A percentile compares a stretch with the other conserved stretches of the same genome.
Evolutionary conservation across 2,113 vertebrate species (phyloP).

Genomic region (Scomber scombrus): DNA sequence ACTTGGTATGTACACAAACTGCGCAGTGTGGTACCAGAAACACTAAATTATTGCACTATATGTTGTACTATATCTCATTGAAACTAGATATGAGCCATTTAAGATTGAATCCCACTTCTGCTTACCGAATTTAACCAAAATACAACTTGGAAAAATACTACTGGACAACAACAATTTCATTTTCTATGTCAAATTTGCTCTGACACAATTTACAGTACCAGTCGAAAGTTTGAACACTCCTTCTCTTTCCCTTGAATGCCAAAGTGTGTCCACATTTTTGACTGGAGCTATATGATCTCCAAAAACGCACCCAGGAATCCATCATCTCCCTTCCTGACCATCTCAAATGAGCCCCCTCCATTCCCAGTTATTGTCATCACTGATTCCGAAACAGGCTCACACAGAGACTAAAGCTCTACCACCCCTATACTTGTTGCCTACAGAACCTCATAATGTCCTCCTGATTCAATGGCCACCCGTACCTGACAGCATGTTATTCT

Average conservation of each 20-base stretch:
- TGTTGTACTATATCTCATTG: conserved; percentile 15
- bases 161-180: background rate
- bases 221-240: too few species aligned
- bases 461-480: conserved; percentile 42
- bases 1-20: conserved; percentile 63
- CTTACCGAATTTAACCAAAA: conserved; percentile 9
- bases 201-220: background rate
- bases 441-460: conserved; percentile 60
- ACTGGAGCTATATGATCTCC: background rate
- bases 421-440: conserved; percentile 50
- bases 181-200: conserved; percentile 4
- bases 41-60: conserved; percentile 2
- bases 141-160: background rate
- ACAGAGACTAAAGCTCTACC: conserved; percentile 1
- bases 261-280: background rate
- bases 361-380: conserved; percentile 45
- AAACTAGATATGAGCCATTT: conserved; percentile 17
- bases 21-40: conserved; percentile 31
- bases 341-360: conserved; percentile 23
- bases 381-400: conserved; percentile 52
- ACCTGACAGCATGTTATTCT: conserved; percentile 68
- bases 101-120: background rate
- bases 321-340: background rate
- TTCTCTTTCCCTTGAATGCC: too few species aligned
- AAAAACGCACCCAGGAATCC: background rate